These are phyloP conservation scores for Glossophaga mutica DNA, from an alignment of 2,797 vertebrate genomes.

Conservation along the genomic window DNA sequence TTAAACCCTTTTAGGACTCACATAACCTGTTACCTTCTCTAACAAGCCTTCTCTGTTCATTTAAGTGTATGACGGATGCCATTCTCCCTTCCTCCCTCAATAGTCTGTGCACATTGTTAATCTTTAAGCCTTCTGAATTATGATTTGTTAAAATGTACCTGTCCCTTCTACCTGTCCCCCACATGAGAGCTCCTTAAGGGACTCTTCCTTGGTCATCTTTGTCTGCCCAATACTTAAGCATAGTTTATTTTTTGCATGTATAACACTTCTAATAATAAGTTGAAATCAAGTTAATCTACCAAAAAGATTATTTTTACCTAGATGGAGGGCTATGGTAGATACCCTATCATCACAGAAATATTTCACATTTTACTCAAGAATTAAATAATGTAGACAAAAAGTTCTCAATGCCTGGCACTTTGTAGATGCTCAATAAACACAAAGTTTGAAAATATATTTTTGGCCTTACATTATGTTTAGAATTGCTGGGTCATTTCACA, in stretches of 20 bases:
- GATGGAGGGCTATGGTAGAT: neutral
- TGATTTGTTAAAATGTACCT: neutral
- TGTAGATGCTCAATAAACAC: neutral
- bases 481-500: neutral
- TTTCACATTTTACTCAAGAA: conserved; percentile 29
- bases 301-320: neutral
- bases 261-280: neutral
- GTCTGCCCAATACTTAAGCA: neutral
- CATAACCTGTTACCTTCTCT: neutral
- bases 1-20: neutral
- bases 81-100: neutral
- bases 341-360: neutral
- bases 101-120: neutral
- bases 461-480: neutral
- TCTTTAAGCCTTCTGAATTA: neutral
- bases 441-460: neutral
- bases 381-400: neutral
- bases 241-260: neutral
- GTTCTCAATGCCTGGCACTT: neutral
- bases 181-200: neutral
- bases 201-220: neutral
- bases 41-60: neutral
- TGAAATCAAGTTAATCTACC: neutral
- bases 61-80: neutral
- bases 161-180: neutral